phyloP scores from a whole-genome alignment of 2,113 vertebrate genomes.

The Aviceda subcristata region DNA sequence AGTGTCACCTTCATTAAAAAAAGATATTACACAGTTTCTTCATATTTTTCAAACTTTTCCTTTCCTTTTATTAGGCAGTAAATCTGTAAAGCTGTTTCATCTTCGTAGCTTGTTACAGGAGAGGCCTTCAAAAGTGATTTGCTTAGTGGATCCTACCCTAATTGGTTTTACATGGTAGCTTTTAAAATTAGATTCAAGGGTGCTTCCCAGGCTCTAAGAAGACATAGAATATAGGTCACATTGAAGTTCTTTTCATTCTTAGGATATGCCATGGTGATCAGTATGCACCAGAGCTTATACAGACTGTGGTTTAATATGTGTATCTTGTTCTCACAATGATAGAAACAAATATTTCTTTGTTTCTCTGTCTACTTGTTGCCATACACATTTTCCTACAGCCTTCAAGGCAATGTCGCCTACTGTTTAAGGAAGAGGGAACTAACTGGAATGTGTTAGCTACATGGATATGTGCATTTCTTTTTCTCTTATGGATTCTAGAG shows the following conservation, averaged over 20 bases:
- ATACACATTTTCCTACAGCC: background rate
- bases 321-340: conserved; percentile 52
- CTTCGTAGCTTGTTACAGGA: background rate
- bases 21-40: background rate
- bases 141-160: conserved; percentile 11
- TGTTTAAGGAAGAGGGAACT: background rate
- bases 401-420: background rate
- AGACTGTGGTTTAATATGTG: background rate
- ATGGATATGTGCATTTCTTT: background rate
- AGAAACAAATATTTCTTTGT: conserved; percentile 57
- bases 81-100: background rate
- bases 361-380: conserved; percentile 41
- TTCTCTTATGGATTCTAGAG: background rate
- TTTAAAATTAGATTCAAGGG: conserved; percentile 63
- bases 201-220: conserved; percentile 57
- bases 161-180: conserved; percentile 56
- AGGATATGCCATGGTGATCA: conserved; percentile 34
- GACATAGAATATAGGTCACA: conserved; percentile 62
- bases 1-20: background rate
- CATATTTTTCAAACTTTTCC: background rate
- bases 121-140: conserved; percentile 12
- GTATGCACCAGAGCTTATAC: background rate
- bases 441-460: background rate
- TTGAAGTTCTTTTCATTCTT: conserved; percentile 54
- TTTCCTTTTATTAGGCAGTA: background rate